Evolutionary conservation across 2,888 invertebrate genomes (phyloP), one percentile per base, ranked within the genome.

Genomic region (Eupithecia abbreviata): DNA sequence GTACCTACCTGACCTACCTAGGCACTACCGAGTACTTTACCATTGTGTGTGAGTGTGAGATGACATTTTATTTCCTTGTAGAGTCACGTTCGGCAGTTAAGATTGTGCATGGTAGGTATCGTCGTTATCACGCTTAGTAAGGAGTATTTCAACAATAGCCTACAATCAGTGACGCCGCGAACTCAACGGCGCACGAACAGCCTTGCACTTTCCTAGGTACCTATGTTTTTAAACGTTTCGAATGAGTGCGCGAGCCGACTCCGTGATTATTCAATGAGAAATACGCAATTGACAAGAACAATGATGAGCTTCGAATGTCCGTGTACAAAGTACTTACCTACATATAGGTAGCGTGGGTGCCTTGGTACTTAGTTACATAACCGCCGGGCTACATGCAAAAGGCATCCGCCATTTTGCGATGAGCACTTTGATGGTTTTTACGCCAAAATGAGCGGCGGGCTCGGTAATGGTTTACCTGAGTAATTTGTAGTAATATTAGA

Each of bases 321-420:
- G 86, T 85, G 88, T 89, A 86, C 87, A 89, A 86, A 85, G 84
- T 45, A 43, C 67, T 45, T 69, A 78, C 82, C 45, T 76, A 77
- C 67, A 42, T 74, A 55, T 43, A 67, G 71, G 47, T 84, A 86
- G 84, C 80, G 84, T 82, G 83, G 82, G 84, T 85, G 83, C 81
- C 83, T 83, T 84, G 82, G 84, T 85, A 85, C 84, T 83, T 79
- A 84, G 85, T 92, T 92, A 90, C 89, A 89, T 89, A 91, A 92
- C 84, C 83, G 79, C 79, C 81, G 83, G 85, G 82, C 83, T 86
- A 84, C 86, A 88, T 86, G 87, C 86, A 86, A 87, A 85, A 89
- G 84, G 85, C 83, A 87, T 88, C 90, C 91, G 93, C 92, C 92
- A 92, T 93, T 90, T 93, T 93, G 90, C 83, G 91, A 92, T 88